A percentile compares a stretch with the other conserved stretches of the same genome.
phyloP scores from a whole-genome alignment of 2,888 invertebrate species.

The Hymenopus coronatus region DNA sequence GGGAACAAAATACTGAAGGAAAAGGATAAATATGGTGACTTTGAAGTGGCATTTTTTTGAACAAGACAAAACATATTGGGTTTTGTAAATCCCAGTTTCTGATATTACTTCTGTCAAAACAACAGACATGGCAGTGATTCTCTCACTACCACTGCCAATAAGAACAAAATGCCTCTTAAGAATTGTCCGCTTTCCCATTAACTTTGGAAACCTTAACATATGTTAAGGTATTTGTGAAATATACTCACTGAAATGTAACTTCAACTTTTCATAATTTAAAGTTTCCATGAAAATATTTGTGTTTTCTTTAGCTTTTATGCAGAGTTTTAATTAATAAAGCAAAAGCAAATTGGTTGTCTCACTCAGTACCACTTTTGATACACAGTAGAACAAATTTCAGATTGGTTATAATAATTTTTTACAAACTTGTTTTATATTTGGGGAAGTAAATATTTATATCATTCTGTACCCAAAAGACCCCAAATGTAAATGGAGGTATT shows the following conservation, averaged over 20 bases:
- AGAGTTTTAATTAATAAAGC: too few relatives aligned
- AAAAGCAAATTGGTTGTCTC: too few relatives aligned
- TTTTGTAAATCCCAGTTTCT: neutral
- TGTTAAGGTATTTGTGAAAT: neutral
- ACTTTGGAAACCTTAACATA: too few relatives aligned
- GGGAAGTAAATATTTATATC: too few relatives aligned
- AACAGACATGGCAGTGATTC: neutral
- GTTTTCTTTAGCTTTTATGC: too few relatives aligned
- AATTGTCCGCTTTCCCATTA: neutral
- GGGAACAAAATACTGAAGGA: neutral
- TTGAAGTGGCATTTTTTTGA: neutral
- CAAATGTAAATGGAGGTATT: too few relatives aligned
- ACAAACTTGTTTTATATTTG: too few relatives aligned
- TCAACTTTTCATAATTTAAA: neutral
- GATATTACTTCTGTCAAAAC: neutral
- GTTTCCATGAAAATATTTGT: too few relatives aligned
- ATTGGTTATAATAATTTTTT: too few relatives aligned
- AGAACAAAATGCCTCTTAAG: neutral
- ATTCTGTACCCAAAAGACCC: too few relatives aligned
- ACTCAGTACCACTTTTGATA: too few relatives aligned
- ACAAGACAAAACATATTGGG: neutral
- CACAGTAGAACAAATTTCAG: too few relatives aligned
- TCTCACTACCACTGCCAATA: neutral
- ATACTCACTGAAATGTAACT: neutral
- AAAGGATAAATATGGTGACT: neutral